phyloP scores from a whole-genome alignment of 2,113 vertebrate genomes.

The Urocynchramus pylzowi region DNA sequence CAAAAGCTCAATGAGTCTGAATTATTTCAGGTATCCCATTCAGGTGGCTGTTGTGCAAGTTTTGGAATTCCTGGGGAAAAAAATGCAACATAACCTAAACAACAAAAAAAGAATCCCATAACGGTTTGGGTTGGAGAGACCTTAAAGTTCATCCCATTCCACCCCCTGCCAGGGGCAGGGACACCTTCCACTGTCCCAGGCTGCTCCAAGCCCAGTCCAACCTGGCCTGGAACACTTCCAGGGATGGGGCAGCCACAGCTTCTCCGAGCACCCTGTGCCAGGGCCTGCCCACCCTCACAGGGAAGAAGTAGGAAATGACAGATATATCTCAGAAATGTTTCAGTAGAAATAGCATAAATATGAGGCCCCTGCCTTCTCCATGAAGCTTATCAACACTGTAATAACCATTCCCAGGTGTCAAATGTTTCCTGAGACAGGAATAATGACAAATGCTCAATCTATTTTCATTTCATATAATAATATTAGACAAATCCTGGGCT shows the following conservation, averaged over 20 bases:
- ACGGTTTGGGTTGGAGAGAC: neutral
- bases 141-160: neutral
- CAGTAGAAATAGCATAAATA: neutral
- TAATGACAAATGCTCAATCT: neutral
- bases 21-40: neutral
- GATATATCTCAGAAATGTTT: neutral
- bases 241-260: neutral
- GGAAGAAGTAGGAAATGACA: neutral
- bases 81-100: neutral
- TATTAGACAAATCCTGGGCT: neutral
- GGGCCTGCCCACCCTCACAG: accelerated
- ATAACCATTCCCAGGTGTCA: neutral
- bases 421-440: neutral
- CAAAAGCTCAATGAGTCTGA: neutral
- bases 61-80: neutral
- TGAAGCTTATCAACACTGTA: neutral
- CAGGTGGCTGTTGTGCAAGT: neutral
- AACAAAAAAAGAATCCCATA: neutral
- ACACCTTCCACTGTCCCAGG: neutral
- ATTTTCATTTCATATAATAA: neutral
- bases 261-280: neutral
- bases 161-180: neutral
- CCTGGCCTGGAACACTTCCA: neutral
- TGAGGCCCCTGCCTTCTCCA: neutral
- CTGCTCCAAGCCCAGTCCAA: accelerated